Conservation (phyloP, 2,113 vertebrate genomes). For the Maccullochella peelii region DNA sequence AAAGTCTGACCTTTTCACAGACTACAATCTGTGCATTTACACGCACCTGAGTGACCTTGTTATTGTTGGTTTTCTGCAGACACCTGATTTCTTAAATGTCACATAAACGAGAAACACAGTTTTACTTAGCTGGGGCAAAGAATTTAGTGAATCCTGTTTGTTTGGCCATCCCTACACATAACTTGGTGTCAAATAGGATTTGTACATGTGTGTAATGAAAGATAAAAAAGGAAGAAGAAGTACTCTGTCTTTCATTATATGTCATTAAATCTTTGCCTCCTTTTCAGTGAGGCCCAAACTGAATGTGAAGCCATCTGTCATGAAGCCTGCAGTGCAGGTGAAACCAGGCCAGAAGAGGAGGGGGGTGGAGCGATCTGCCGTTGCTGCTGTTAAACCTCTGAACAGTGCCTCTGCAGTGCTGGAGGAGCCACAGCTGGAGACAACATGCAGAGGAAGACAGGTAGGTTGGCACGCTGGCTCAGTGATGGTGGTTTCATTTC, state of each 20-base stretch:
- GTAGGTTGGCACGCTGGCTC: slow-evolving; percentile 34
- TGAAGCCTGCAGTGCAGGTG: slow-evolving; percentile 81
- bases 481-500: neutral
- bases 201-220: neutral
- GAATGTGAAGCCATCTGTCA: slow-evolving; percentile 89
- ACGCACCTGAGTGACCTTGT: neutral
- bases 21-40: too few relatives aligned
- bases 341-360: slow-evolving; percentile 87
- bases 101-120: neutral
- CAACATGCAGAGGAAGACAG: slow-evolving; percentile 25
- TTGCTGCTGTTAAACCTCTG: slow-evolving; percentile 91
- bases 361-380: slow-evolving; percentile 80
- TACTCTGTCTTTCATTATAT: too few relatives aligned
- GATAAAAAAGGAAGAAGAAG: neutral
- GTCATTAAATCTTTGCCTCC: neutral
- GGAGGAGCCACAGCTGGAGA: slow-evolving; percentile 46
- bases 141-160: neutral
- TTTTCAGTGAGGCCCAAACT: slow-evolving; percentile 88
- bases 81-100: neutral
- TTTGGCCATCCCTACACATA: neutral
- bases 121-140: too few relatives aligned
- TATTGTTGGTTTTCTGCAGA: neutral
- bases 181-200: neutral
- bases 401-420: slow-evolving; percentile 61
- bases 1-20: neutral